Conservation (phyloP, 1,140 invertebrate species). For the Ips nitidus region DNA sequence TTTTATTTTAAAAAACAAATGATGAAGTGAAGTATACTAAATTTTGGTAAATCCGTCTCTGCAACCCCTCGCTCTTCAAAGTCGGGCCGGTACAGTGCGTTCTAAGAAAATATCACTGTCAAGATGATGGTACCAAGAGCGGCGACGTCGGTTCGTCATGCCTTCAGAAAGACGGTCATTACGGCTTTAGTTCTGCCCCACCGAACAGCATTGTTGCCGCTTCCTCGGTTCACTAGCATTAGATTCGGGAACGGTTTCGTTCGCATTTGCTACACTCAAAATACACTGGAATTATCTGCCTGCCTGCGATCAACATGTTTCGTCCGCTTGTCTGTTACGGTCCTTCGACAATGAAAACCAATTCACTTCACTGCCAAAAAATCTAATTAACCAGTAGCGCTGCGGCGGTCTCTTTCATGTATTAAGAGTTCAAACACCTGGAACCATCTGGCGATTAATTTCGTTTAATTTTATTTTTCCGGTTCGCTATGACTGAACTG, state of each 20-base stretch:
- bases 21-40: too few species aligned
- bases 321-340: not conserved
- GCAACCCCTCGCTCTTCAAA: not conserved
- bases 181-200: constrained; percentile 36
- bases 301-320: not conserved
- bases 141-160: constrained; percentile 21
- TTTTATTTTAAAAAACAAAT: too few species aligned
- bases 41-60: not conserved
- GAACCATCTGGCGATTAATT: not conserved
- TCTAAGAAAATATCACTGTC: constrained; percentile 37
- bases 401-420: constrained; percentile 3
- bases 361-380: not conserved
- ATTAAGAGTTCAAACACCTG: not conserved
- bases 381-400: not conserved
- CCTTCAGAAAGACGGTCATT: constrained; percentile 34
- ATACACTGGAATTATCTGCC: too few species aligned
- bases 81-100: constrained; percentile 15
- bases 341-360: not conserved
- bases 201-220: constrained; percentile 17
- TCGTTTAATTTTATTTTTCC: too few species aligned
- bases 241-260: not conserved
- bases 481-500: too few species aligned
- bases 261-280: too few species aligned
- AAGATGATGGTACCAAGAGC: constrained; percentile 25
- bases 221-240: not conserved